A percentile compares a stretch with the other conserved stretches of the same genome.
phyloP scores from a whole-genome alignment of 2,888 invertebrate species.

The Amphimallon solstitiale region DNA sequence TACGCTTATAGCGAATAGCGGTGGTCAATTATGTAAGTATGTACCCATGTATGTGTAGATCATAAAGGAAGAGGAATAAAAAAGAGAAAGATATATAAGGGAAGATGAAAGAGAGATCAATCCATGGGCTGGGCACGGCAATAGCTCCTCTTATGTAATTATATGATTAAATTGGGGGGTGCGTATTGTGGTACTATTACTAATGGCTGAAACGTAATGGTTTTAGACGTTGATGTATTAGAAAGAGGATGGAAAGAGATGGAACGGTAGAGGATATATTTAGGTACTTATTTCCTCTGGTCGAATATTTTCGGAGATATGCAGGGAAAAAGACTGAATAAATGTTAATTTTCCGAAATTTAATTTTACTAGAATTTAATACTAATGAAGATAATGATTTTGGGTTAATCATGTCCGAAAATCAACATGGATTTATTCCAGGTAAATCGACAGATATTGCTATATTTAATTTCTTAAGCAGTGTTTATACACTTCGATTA shows the following conservation, averaged over 20 bases:
- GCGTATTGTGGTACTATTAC: neutral
- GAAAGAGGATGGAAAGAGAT: neutral
- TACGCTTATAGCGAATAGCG: slow-evolving; percentile 9
- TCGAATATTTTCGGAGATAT: too few species aligned
- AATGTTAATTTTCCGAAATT: too few species aligned
- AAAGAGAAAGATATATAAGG: neutral
- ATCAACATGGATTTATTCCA: too few species aligned
- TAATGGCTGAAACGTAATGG: slow-evolving; percentile 4
- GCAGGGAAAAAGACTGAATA: too few species aligned
- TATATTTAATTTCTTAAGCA: too few species aligned
- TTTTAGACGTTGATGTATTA: neutral
- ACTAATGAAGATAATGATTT: too few species aligned
- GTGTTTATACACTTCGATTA: too few species aligned
- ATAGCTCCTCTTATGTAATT: slow-evolving; percentile 22
- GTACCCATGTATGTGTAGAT: neutral
- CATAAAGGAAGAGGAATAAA: neutral
- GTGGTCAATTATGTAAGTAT: neutral
- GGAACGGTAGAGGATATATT: neutral
- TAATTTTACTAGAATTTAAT: too few species aligned
- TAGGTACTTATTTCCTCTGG: neutral
- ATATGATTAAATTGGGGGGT: slow-evolving; percentile 33
- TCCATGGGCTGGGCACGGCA: slow-evolving; percentile 20
- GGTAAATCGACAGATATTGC: too few species aligned
- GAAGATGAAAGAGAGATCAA: neutral
- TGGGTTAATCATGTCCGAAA: too few species aligned